Percentiles rank a stretch among this genome's conserved stretches.
These are phyloP conservation scores for Mesocricetus auratus DNA, from an alignment of 2,113 vertebrate species.

Conservation along the genomic window DNA sequence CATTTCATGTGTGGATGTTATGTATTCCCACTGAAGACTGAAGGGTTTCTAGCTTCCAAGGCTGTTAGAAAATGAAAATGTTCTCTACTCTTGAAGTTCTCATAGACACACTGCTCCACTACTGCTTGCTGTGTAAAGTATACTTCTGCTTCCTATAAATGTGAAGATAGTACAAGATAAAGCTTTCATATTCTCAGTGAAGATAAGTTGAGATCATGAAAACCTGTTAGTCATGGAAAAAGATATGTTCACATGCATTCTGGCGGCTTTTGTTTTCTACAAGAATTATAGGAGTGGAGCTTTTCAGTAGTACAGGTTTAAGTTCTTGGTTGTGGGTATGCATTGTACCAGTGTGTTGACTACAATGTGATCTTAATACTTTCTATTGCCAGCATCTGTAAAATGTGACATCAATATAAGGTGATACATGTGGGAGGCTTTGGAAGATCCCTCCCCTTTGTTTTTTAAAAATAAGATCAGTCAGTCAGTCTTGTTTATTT, in stretches of 20 bases:
- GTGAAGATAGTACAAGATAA: not conserved
- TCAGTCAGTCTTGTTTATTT: not conserved
- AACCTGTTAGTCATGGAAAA: not conserved
- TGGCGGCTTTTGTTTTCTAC: not conserved
- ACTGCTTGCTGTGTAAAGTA: not conserved
- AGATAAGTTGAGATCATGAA: not conserved
- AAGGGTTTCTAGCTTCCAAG: not conserved
- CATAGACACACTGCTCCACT: not conserved
- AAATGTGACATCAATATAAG: not conserved
- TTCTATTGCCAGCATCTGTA: slow-evolving; percentile 10
- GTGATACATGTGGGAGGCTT: not conserved
- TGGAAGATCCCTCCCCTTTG: not conserved
- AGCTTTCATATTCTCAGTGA: not conserved
- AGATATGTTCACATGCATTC: not conserved
- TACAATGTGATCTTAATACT: slow-evolving; percentile 10
- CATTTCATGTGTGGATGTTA: not conserved
- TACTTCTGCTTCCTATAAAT: not conserved
- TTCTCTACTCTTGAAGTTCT: not conserved
- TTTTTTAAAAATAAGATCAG: slow-evolving; percentile 8
- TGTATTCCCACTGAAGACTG: not conserved
- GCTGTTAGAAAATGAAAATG: not conserved
- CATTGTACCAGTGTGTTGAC: slow-evolving; percentile 50
- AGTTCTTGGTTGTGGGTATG: not conserved
- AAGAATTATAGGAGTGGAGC: not conserved
- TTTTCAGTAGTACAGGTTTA: slow-evolving; percentile 19